Percentiles rank a stretch among this genome's conserved stretches.
phyloP scores from a whole-genome alignment of 2,797 vertebrate species.

The Tapirus indicus region DNA sequence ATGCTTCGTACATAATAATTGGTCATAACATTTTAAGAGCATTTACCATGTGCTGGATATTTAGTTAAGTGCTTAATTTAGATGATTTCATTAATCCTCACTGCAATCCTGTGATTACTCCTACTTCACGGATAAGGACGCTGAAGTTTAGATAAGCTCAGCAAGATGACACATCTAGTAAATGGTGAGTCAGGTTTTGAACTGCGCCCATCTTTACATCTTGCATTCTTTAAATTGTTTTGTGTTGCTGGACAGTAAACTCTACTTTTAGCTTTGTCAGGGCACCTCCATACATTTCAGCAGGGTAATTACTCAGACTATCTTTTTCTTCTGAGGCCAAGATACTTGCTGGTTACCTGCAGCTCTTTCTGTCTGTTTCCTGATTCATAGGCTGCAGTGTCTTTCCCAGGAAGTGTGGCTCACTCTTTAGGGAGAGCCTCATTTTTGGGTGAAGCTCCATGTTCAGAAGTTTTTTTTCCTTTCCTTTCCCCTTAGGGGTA shows the following conservation, averaged over 20 bases:
- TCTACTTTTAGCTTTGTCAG: not conserved
- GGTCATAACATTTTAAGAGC: not conserved
- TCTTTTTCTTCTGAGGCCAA: slow-evolving; percentile 31
- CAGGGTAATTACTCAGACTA: not conserved
- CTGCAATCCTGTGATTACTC: not conserved
- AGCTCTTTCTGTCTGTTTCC: not conserved
- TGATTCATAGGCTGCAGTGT: not conserved
- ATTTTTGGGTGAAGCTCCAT: not conserved
- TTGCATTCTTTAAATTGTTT: slow-evolving; percentile 10
- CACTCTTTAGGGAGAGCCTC: not conserved
- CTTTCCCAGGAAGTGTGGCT: not conserved
- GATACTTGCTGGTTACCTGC: not conserved
- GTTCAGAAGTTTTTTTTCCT: not conserved
- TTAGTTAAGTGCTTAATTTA: slow-evolving; percentile 24
- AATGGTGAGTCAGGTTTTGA: not conserved
- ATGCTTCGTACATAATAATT: not conserved
- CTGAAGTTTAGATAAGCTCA: not conserved
- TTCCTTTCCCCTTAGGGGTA: not conserved
- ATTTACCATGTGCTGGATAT: not conserved
- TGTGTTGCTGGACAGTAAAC: not conserved
- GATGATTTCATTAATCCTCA: slow-evolving; percentile 3
- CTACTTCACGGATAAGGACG: not conserved
- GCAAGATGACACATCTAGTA: not conserved
- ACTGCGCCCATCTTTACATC: not conserved
- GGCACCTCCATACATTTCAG: not conserved